Evolutionary conservation across 1,140 invertebrate genomes (phyloP).

Genomic region (Reticulitermes speratus): DNA sequence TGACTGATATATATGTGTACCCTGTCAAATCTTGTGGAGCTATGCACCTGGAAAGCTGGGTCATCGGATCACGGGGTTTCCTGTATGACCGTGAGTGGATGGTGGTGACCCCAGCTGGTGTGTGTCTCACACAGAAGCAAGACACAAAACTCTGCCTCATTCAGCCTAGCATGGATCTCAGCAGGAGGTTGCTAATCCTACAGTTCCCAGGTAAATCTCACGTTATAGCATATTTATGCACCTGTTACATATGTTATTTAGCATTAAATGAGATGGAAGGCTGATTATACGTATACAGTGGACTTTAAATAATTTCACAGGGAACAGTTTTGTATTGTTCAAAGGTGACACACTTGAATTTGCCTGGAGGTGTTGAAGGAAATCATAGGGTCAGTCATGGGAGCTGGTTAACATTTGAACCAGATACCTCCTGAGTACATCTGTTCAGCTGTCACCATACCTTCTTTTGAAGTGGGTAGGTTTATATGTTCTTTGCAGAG

Average conservation of each 20-base stretch:
- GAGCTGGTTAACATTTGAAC: too few relatives aligned
- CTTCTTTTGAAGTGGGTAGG: too few relatives aligned
- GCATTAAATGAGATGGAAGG: too few relatives aligned
- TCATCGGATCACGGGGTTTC: slow-evolving; percentile 69
- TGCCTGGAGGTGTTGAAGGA: too few relatives aligned
- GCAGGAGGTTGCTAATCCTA: slow-evolving; percentile 61
- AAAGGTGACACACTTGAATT: too few relatives aligned
- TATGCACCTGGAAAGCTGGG: slow-evolving; percentile 72
- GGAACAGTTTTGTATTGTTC: too few relatives aligned
- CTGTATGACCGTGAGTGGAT: slow-evolving; percentile 91
- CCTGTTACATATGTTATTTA: background rate
- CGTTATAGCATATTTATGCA: background rate
- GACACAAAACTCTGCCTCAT: slow-evolving; percentile 78
- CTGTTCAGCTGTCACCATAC: too few relatives aligned
- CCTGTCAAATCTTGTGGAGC: slow-evolving; percentile 92
- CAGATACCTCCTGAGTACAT: too few relatives aligned
- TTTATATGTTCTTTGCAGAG: too few relatives aligned
- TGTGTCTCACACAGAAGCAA: slow-evolving; percentile 85
- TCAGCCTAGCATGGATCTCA: slow-evolving; percentile 68
- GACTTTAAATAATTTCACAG: too few relatives aligned
- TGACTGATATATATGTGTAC: slow-evolving; percentile 74
- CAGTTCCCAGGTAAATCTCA: slow-evolving; percentile 61
- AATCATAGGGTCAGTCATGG: too few relatives aligned
- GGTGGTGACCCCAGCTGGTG: slow-evolving; percentile 75
- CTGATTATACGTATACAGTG: too few relatives aligned